Percentiles rank a stretch among this genome's conserved stretches.
These are phyloP conservation scores for Chrosomus eos DNA, from an alignment of 2,797 vertebrate species.

Conservation along the genomic window DNA sequence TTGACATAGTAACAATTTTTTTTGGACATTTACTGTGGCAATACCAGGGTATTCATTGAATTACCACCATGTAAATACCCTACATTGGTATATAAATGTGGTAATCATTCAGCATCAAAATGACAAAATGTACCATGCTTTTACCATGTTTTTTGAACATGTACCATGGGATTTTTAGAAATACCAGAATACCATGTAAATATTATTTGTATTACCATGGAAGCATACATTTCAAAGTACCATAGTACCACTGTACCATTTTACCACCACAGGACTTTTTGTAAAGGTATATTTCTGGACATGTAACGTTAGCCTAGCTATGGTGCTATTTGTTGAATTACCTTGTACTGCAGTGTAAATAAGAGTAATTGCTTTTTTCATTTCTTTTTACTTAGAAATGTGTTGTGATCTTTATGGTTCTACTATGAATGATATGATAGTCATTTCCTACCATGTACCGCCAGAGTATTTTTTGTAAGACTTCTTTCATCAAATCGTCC, in stretches of 20 bases:
- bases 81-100: not conserved
- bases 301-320: too few relatives aligned
- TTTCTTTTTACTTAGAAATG: not conserved
- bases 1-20: not conserved
- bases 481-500: conserved; percentile 23
- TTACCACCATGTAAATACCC: not conserved
- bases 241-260: not conserved
- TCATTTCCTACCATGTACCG: not conserved
- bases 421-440: not conserved
- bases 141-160: not conserved
- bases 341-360: not conserved
- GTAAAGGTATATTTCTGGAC: not conserved
- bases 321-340: not conserved
- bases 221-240: not conserved
- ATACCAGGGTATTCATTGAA: not conserved
- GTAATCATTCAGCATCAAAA: not conserved
- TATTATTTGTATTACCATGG: not conserved
- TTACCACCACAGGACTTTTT: not conserved
- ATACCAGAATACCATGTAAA: not conserved
- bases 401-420: not conserved
- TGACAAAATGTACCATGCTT: not conserved
- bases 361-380: not conserved
- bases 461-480: not conserved
- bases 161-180: not conserved
- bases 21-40: not conserved